Percentiles rank a stretch among this genome's conserved stretches.
Conservation (phyloP, 2,797 vertebrate species). For the Anolis apletophallus region DNA sequence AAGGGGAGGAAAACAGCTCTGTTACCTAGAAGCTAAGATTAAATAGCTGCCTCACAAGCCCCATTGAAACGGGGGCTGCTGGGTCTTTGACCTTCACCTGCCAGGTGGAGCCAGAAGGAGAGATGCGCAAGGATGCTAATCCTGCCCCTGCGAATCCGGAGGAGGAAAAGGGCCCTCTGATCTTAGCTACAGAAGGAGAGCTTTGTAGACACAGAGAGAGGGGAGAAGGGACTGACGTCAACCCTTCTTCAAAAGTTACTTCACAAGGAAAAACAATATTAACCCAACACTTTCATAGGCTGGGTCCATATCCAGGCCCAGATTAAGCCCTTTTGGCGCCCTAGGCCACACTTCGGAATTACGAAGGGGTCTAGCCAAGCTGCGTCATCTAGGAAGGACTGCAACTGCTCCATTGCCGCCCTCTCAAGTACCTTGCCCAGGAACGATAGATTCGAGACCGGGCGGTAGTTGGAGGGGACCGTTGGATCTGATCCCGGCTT, state of each 20-base stretch:
- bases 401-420: no score
- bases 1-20: conserved; percentile 27
- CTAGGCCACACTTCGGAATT: no score
- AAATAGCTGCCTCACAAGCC: conserved; percentile 33
- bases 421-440: no score
- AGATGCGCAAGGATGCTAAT: conserved; percentile 24
- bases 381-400: no score
- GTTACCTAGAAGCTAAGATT: conserved; percentile 41
- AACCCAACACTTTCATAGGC: conserved; percentile 17
- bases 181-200: not conserved
- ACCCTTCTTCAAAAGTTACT: conserved; percentile 29
- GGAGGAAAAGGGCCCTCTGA: conserved; percentile 29
- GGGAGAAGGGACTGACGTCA: conserved; percentile 43
- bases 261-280: conserved; percentile 33
- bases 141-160: conserved; percentile 46
- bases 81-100: conserved; percentile 55
- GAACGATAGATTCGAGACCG: no score
- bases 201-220: not conserved
- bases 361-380: no score
- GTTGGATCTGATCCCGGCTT: no score
- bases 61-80: conserved; percentile 14
- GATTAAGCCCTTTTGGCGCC: no score
- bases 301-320: no score
- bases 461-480: no score
- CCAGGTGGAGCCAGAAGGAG: conserved; percentile 52